Percentiles rank a stretch among this genome's conserved stretches.
Conservation (phyloP, 2,888 invertebrate genomes). For the Eupithecia subfuscata region DNA sequence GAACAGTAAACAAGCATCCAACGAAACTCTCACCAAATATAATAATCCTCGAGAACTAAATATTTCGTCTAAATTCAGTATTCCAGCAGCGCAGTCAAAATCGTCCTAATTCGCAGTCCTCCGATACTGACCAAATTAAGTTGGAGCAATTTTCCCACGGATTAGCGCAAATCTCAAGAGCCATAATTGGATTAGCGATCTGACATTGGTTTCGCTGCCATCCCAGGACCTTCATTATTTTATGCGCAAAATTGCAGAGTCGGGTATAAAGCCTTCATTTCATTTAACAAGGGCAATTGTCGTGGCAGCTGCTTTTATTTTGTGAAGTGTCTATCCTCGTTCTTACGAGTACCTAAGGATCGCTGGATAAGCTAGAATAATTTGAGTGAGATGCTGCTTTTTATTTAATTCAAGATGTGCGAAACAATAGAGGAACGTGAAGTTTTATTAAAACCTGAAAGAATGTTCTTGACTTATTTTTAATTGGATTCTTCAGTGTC, state of each 20-base stretch:
- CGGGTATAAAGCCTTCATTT: slow-evolving; percentile 48
- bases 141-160: slow-evolving; percentile 42
- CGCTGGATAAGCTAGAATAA: neutral
- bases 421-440: neutral
- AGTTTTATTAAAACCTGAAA: neutral
- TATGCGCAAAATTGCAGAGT: slow-evolving; percentile 49
- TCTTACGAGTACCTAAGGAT: neutral
- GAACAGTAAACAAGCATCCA: neutral
- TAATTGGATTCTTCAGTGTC: neutral
- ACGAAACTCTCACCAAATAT: neutral
- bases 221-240: slow-evolving; percentile 48
- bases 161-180: slow-evolving; percentile 53
- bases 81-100: slow-evolving; percentile 8
- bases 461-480: neutral
- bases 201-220: slow-evolving; percentile 45
- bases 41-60: neutral
- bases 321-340: slow-evolving; percentile 19
- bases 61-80: slow-evolving; percentile 11
- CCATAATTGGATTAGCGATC: slow-evolving; percentile 59
- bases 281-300: slow-evolving; percentile 47
- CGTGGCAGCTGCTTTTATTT: slow-evolving; percentile 38
- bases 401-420: neutral
- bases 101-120: slow-evolving; percentile 17
- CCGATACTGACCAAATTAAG: slow-evolving; percentile 38
- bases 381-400: neutral